Conservation (phyloP, 1,140 invertebrate genomes). For the Pantala flavescens region DNA sequence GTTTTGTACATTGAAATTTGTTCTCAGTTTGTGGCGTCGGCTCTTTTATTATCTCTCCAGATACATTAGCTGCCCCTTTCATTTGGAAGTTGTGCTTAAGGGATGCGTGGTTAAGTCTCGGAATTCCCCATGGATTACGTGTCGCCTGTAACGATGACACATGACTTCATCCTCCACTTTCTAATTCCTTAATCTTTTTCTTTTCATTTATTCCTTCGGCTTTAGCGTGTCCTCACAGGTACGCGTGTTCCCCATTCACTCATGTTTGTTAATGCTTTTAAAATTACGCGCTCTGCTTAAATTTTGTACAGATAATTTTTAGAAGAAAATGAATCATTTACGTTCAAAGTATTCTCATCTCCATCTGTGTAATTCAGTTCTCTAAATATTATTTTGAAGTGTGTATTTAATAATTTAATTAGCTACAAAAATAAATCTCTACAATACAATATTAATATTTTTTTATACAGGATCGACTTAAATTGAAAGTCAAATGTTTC, state of each 20-base stretch:
- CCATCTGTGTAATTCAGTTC: no score
- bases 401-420: no score
- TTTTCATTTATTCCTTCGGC: conserved; percentile 1
- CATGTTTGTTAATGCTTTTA: neutral
- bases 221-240: neutral
- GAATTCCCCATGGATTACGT: neutral
- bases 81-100: neutral
- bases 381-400: no score
- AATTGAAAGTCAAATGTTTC: no score
- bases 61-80: neutral
- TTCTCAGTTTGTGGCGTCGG: no score
- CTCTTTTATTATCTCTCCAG: neutral
- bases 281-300: neutral
- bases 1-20: no score
- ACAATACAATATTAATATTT: no score
- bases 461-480: no score
- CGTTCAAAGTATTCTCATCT: no score
- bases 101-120: neutral
- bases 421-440: no score
- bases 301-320: neutral
- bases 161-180: neutral
- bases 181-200: conserved; percentile 1
- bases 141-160: neutral
- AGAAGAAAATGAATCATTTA: no score
- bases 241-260: neutral